Evolutionary conservation across 2,888 invertebrate genomes (phyloP).

Genomic region (Willowsia nigromaculata): DNA sequence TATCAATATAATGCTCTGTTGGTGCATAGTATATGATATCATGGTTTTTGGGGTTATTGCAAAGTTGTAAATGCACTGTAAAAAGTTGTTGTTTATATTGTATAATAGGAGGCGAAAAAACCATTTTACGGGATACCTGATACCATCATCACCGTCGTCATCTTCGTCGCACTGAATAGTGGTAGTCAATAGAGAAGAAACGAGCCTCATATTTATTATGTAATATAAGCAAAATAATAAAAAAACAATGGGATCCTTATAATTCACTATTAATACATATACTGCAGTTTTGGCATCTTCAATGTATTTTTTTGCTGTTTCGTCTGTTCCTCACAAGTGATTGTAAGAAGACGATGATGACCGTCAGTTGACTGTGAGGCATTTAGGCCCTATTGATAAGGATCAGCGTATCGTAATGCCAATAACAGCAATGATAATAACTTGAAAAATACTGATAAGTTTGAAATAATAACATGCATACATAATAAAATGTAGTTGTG

Average conservation of each 20-base stretch:
- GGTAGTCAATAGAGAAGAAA: neutral
- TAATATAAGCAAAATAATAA: neutral
- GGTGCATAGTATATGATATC: neutral
- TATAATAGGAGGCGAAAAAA: neutral
- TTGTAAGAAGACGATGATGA: neutral
- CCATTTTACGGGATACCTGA: slow-evolving; percentile 13
- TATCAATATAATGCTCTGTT: neutral
- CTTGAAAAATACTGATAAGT: neutral
- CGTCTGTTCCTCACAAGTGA: neutral
- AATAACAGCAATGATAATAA: slow-evolving; percentile 7
- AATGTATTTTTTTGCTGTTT: neutral
- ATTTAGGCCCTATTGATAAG: neutral
- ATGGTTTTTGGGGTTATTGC: neutral
- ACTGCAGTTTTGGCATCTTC: neutral
- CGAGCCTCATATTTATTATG: neutral
- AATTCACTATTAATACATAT: neutral
- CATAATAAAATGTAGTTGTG: too few species aligned
- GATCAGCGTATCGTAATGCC: neutral
- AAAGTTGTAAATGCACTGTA: neutral
- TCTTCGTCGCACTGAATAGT: neutral
- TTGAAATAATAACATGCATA: neutral
- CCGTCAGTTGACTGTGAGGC: neutral
- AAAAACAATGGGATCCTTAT: neutral
- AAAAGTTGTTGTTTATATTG: neutral
- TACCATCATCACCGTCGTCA: neutral